These are phyloP conservation scores for Therioaphis trifolii DNA, from an alignment of 2,888 invertebrate genomes.

Conservation along the genomic window DNA sequence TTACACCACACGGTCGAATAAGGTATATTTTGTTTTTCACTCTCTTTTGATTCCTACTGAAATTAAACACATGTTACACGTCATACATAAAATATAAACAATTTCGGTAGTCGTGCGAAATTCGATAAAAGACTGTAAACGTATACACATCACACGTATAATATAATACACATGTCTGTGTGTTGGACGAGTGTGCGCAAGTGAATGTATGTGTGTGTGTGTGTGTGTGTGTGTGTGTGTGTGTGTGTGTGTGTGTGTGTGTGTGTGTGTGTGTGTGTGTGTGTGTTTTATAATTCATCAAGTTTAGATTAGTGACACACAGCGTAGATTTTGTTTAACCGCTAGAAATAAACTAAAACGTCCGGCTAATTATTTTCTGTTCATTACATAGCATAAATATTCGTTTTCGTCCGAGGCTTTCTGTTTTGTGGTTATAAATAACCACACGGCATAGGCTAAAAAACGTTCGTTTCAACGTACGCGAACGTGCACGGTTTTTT, in stretches of 20 bases:
- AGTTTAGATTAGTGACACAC: slow-evolving; percentile 29
- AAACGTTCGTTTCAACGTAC: not conserved
- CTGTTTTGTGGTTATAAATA: slow-evolving; percentile 39
- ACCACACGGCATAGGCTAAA: slow-evolving; percentile 8
- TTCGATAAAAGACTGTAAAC: no score
- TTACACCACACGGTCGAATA: no score
- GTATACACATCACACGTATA: no score
- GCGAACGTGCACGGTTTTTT: not conserved
- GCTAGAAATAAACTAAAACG: slow-evolving; percentile 20
- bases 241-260: not conserved
- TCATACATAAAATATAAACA: no score
- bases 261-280: no score
- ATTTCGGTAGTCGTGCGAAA: no score
- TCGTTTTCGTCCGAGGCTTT: slow-evolving; percentile 29
- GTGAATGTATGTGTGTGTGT: not conserved
- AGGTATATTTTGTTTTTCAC: no score
- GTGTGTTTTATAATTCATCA: not conserved
- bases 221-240: not conserved
- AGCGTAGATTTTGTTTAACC: slow-evolving; percentile 23
- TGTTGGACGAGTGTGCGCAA: no score
- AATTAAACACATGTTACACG: no score
- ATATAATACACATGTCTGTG: no score
- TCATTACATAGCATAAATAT: slow-evolving; percentile 32
- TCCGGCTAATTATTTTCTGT: slow-evolving; percentile 32
- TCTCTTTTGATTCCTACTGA: no score